Base-by-base conservation (phyloP, 1,140 invertebrate species). In the Nasonia giraulti region DNA sequence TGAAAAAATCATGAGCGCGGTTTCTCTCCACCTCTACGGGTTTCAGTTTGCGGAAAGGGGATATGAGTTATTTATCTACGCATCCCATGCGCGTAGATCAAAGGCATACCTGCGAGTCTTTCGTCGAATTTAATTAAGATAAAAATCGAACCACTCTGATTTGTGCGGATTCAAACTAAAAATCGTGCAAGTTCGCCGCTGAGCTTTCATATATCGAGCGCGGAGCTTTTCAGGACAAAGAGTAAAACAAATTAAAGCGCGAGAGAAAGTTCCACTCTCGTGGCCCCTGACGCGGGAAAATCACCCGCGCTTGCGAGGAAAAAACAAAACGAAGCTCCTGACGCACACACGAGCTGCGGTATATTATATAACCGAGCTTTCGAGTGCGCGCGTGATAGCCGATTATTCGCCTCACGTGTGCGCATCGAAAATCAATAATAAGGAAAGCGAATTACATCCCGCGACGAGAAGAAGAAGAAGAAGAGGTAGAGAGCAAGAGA, bases 381-480 rank as follows among this genome's bases (percentile, higher is more conserved):
- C 11, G 12, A 17, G 23, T 0, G 68, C 33, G 82, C 12, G 44
- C 23, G 55, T 40, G 82, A 77, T 83, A 83, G 55, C 44, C 55
- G 62, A 83, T 83, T 83, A 83, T 83, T 83, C 74, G 62, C 74
- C 20, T 83, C 74, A 77, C 74, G 74, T 77, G 40, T 83, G n/a
- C 20, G 50, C n/a, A 37, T 17, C 23, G 80, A 62, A 75, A 82
- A 82, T 82, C 80, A 75, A 82, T 62, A 33, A 82, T 62, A 33
- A 82, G 73, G 71, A 75, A 82, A 75, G 47, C 74, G 47, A 20
- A 82, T 82, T 75, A 40, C 47, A 82, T 33, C 7, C 10, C 3
- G 11, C 27, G 11, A 11, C 69, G 69, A 71, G 69, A 62, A 62
- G 17, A 62, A n/a, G 55, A 62, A 62, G 55, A 20, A 55, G 55